These are phyloP conservation scores for Scalopus aquaticus DNA, from an alignment of 2,113 vertebrate genomes.

Conservation along the genomic window DNA sequence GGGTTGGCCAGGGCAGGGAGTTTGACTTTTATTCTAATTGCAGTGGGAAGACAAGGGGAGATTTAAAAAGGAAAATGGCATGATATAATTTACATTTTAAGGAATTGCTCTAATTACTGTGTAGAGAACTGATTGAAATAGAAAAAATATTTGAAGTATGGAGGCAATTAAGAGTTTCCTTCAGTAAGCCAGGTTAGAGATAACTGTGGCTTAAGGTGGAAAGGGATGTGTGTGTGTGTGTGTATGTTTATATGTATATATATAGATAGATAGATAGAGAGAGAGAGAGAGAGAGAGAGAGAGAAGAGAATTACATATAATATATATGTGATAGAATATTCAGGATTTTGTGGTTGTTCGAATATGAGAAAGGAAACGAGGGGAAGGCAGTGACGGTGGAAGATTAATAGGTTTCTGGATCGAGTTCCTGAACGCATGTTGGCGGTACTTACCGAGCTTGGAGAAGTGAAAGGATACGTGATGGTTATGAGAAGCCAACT, in stretches of 20 bases:
- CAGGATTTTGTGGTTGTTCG: neutral
- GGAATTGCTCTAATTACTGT: neutral
- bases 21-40: neutral
- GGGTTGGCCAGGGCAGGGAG: neutral
- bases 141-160: neutral
- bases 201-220: neutral
- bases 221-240: neutral
- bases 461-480: neutral
- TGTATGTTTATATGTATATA: neutral
- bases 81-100: neutral
- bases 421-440: neutral
- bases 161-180: neutral
- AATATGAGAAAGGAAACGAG: neutral
- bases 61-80: neutral
- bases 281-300: too few species aligned
- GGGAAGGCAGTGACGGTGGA: neutral
- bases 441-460: conserved; percentile 23
- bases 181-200: neutral
- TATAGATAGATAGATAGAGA: too few species aligned
- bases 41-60: neutral
- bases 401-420: neutral
- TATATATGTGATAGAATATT: neutral
- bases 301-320: too few species aligned
- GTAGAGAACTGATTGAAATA: neutral
- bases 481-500: conserved; percentile 15